Base-by-base conservation (phyloP, 2,888 invertebrate genomes). In the Pseudococcus jackbeardsleyi region DNA sequence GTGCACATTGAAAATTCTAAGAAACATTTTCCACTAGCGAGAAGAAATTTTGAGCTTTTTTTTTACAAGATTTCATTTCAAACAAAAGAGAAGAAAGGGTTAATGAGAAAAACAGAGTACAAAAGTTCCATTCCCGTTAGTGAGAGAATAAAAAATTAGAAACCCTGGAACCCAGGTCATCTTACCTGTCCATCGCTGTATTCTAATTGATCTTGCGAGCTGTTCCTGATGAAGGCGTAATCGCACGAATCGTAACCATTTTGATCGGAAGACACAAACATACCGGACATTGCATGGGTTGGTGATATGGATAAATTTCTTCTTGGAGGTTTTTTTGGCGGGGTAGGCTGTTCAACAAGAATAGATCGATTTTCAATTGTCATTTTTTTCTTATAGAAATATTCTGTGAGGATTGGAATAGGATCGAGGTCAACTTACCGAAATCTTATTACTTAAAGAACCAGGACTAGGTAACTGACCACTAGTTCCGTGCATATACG, bases 281-380 rank as follows among this genome's bases (percentile, higher is more conserved):
- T 93, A 50, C 88, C 88, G 19, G 93, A 93, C 12, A 92, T 92
- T 84, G 94, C 91, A 91, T 96, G 96, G 46, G 96, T 97, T 39
- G 97, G 97, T 22, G 96, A 96, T 89, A 96, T 95, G 17, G 96
- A 96, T 88, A 97, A 93, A 92, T 96, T 96, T 90, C 97, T 93
- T 86, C 97, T 93, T 3, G 97, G 97, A 89, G 97, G 97, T 92
- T 97, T 97, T 93, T 96, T 96, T 84, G 97, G 97, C 88, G 97
- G 96, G 88, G 95, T 96, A 86, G 96, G 95, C 95, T 95, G 54
- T 48, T 8, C 0, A 54, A 54, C 17, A 50, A 26, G 26, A 86
- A 42, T n/a, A 77, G 42, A 77, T 77, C 15, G n/a, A 77, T 77
- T 33, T 39, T 77, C n/a, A n/a, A n/a, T n/a, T n/a, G n/a, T 39